A percentile compares a stretch with the other conserved stretches of the same genome.
Conservation (phyloP, 1,140 invertebrate genomes). For the Drosophila sproati region DNA sequence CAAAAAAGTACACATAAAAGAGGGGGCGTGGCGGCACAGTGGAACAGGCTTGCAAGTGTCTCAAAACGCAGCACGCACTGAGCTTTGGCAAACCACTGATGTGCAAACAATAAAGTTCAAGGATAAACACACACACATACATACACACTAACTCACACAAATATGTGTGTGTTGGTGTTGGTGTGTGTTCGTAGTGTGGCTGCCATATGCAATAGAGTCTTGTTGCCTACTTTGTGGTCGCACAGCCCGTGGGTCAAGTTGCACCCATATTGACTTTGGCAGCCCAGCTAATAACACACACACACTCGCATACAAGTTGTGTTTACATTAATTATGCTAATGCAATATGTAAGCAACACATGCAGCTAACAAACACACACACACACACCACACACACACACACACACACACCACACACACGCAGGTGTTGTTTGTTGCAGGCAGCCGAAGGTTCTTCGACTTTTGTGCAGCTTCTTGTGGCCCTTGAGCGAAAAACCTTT, state of each 20-base stretch:
- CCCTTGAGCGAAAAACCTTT: constrained; percentile 12
- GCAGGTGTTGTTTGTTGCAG: constrained; percentile 54
- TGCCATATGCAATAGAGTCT: constrained; percentile 58
- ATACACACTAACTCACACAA: constrained; percentile 5
- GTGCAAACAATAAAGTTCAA: constrained; percentile 84
- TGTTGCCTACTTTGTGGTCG: constrained; percentile 65
- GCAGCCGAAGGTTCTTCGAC: constrained; percentile 45
- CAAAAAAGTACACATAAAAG: constrained; percentile 28
- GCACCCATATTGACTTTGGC: constrained; percentile 61
- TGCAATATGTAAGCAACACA: constrained; percentile 55
- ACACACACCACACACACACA: constrained; percentile 13
- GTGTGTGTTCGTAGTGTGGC: constrained; percentile 14
- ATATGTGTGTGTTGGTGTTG: neutral
- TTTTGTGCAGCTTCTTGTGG: constrained; percentile 31
- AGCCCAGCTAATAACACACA: constrained; percentile 59
- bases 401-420: constrained; percentile 4
- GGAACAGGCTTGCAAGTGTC: constrained; percentile 48
- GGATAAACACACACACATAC: constrained; percentile 49
- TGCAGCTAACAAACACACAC: constrained; percentile 8
- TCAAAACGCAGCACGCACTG: constrained; percentile 58
- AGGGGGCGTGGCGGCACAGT: constrained; percentile 42
- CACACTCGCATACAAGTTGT: constrained; percentile 38
- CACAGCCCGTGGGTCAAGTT: constrained; percentile 66
- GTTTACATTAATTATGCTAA: constrained; percentile 81
- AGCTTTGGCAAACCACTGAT: constrained; percentile 71